phyloP scores from a whole-genome alignment of 2,797 vertebrate genomes.

The Alcedo quadribrachys region DNA sequence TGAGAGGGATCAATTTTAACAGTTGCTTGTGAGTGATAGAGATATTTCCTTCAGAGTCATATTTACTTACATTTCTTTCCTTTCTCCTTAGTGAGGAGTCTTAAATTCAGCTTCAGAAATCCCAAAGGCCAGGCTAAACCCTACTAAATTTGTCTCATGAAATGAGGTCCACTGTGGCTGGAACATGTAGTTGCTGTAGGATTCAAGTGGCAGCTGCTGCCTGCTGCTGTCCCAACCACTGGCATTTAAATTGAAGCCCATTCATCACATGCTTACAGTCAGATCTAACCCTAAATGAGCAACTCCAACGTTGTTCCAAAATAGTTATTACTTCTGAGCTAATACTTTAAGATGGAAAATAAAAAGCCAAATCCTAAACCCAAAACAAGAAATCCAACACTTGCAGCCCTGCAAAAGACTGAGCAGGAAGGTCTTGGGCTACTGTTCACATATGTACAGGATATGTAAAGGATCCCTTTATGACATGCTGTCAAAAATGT shows the following conservation, averaged over 20 bases:
- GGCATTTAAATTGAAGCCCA: conserved; percentile 68
- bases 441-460: neutral
- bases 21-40: neutral
- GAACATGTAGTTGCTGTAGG: conserved; percentile 1
- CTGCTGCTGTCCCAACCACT: conserved; percentile 47
- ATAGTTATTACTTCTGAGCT: conserved; percentile 63
- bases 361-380: neutral
- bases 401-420: neutral
- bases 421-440: neutral
- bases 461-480: neutral
- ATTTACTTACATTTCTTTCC: neutral
- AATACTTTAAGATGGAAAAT: neutral
- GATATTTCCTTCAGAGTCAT: neutral
- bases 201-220: conserved; percentile 7
- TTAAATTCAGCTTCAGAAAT: neutral
- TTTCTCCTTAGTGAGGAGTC: neutral
- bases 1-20: neutral
- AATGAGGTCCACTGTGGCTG: conserved; percentile 34
- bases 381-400: conserved; percentile 2
- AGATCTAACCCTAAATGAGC: conserved; percentile 66
- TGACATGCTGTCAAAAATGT: neutral
- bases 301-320: conserved; percentile 45
- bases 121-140: conserved; percentile 31
- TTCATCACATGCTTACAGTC: conserved; percentile 61
- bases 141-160: conserved; percentile 38